These are phyloP conservation scores for Cephalophus harveyi DNA, from an alignment of 2,113 vertebrate species.

Conservation along the genomic window DNA sequence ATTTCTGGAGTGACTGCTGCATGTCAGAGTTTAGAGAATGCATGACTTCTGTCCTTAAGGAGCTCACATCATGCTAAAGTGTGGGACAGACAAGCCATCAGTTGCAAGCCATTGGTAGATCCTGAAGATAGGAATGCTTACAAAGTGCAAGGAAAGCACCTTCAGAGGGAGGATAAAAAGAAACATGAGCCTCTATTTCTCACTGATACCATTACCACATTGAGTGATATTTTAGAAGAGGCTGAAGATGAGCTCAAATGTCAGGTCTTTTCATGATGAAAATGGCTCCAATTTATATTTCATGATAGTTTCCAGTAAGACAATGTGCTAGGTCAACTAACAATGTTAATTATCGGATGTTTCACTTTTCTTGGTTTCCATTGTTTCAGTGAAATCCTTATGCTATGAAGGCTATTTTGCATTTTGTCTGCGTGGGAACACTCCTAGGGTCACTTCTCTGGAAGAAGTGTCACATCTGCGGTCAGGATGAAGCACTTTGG, in stretches of 20 bases:
- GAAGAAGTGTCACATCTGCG: neutral
- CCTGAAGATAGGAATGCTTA: rapidly evolving
- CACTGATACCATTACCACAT: rapidly evolving
- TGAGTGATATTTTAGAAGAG: neutral
- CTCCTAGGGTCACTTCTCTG: neutral
- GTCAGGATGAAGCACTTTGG: neutral
- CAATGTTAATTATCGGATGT: neutral
- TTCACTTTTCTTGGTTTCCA: neutral
- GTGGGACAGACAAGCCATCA: rapidly evolving
- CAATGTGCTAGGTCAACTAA: neutral
- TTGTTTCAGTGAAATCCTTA: neutral
- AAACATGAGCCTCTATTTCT: neutral
- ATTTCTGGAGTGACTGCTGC: neutral
- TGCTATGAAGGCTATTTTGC: neutral
- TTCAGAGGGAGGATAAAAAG: neutral
- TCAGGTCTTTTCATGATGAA: neutral
- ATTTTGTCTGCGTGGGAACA: neutral
- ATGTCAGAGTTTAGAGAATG: neutral
- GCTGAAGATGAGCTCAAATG: neutral
- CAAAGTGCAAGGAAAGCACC: neutral
- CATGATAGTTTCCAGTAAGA: neutral
- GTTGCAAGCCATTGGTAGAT: neutral
- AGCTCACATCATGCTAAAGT: rapidly evolving
- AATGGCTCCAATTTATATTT: neutral
- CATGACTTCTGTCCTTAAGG: neutral